phyloP scores from a whole-genome alignment of 2,888 invertebrate species.

The Anagyrus pseudococci region DNA sequence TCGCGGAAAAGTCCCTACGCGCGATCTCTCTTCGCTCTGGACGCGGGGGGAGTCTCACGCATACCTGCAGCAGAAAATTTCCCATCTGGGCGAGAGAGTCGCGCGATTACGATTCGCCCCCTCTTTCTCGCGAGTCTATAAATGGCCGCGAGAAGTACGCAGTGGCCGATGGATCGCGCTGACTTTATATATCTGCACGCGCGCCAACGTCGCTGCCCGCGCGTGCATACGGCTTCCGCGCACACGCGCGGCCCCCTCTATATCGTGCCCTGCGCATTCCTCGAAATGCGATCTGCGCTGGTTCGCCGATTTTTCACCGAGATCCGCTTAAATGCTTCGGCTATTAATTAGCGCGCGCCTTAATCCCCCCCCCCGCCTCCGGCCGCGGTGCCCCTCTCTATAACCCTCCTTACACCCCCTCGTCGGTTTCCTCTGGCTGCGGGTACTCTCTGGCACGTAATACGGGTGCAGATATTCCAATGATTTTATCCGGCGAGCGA shows the following conservation, averaged over 20 bases:
- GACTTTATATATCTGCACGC: slow-evolving; percentile 19
- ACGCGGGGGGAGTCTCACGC: slow-evolving; percentile 4
- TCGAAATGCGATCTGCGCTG: slow-evolving; percentile 5
- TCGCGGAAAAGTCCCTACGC: background rate
- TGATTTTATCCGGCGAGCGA: background rate
- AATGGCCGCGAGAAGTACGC: slow-evolving; percentile 43
- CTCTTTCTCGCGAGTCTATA: slow-evolving; percentile 43
- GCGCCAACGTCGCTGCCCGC: slow-evolving; percentile 2
- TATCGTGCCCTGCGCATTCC: slow-evolving; percentile 3
- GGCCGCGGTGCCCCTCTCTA: slow-evolving; percentile 1
- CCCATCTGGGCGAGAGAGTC: background rate
- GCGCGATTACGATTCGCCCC: slow-evolving; percentile 43
- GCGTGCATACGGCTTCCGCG: too few species aligned
- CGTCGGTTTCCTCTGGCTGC: too few species aligned
- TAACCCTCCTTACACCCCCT: too few species aligned
- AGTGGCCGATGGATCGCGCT: slow-evolving; percentile 35
- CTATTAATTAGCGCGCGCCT: slow-evolving; percentile 9
- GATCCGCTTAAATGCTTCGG: slow-evolving; percentile 1
- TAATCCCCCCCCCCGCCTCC: background rate
- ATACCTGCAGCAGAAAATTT: slow-evolving; percentile 7
- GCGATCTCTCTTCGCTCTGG: background rate
- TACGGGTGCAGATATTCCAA: background rate
- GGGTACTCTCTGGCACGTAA: too few species aligned
- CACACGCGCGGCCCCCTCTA: slow-evolving; percentile 7
- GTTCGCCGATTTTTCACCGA: background rate